Evolutionary conservation across 2,113 vertebrate species (phyloP), one percentile per base, ranked within the genome.

Genomic region (Oostethus manadensis): DNA sequence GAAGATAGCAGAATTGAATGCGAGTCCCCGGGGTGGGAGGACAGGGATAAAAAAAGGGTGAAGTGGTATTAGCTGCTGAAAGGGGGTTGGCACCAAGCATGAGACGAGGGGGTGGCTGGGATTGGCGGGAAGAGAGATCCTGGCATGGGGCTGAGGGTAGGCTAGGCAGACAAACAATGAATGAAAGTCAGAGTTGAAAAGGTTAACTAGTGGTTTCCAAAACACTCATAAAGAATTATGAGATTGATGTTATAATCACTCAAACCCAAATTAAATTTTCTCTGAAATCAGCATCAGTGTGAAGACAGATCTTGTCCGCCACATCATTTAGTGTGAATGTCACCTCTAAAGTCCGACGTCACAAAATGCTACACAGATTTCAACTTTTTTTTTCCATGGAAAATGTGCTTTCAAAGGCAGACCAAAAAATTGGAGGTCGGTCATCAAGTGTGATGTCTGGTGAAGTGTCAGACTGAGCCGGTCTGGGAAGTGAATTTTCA

Each of bases 1-100:
- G 76, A 74, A 89, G 88, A 89, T 89, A 89, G 82, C 60, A 54
- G 70, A 60, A 87, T 80, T 88, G 81, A 88, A 88, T 88, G 67
- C 56, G 45, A 85, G 76, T 72, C 74, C 70, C 70, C 18, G 22
- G 47, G 70, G 69, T 22, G 57, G 62, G 35, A 49, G 15, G 21
- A 50, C 33, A 47, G 58, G 64, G 66, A 58, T 58, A 38, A 56
- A 56, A 42, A 23, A 44, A 23, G 80, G 77, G 76, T 77, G 78
- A 86, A 80, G 79, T 83, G 78, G 83, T 80, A 85, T 88, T 86
- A 88, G 73, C 77, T 73, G 70, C 78, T 79, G 71, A 77, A 74
- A 86, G 83, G 68, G 60, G 56, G 74, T 83, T 84, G 87, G 79
- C 78, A 80, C 61, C 62, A 64, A 64, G 63, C 56, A 18, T 66